Conservation (phyloP, 2,113 vertebrate genomes). For the Megaptera novaeangliae region DNA sequence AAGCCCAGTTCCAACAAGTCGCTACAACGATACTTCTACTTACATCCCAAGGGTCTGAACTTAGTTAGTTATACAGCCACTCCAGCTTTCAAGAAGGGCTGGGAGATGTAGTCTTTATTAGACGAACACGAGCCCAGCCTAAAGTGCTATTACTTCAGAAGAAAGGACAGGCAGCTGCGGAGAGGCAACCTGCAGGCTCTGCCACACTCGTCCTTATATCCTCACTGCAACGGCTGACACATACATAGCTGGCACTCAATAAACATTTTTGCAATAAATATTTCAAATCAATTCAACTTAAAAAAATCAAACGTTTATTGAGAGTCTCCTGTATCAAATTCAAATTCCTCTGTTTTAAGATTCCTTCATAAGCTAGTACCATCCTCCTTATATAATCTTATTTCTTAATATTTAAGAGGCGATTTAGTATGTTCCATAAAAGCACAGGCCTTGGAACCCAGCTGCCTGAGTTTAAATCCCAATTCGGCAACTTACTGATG, state of each 20-base stretch:
- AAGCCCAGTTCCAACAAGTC: neutral
- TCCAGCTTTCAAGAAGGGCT: neutral
- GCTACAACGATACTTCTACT: neutral
- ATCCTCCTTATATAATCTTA: neutral
- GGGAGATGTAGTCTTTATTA: neutral
- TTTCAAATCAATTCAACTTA: neutral
- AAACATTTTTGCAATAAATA: neutral
- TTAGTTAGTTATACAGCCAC: neutral
- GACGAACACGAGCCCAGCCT: neutral
- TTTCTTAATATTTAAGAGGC: neutral
- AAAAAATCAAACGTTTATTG: neutral
- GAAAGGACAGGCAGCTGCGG: neutral
- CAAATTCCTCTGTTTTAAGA: neutral
- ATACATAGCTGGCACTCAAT: neutral
- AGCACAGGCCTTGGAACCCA: neutral
- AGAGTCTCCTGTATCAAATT: neutral
- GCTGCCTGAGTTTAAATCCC: neutral
- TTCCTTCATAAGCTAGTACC: neutral
- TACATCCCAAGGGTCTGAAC: neutral
- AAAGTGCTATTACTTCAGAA: neutral
- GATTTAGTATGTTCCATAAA: neutral
- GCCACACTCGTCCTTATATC: neutral
- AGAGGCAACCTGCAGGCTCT: neutral
- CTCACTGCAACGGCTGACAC: neutral
- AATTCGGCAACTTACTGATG: neutral